These are phyloP conservation scores for Euplagia quadripunctaria DNA, from an alignment of 2,888 invertebrate species.

Conservation along the genomic window DNA sequence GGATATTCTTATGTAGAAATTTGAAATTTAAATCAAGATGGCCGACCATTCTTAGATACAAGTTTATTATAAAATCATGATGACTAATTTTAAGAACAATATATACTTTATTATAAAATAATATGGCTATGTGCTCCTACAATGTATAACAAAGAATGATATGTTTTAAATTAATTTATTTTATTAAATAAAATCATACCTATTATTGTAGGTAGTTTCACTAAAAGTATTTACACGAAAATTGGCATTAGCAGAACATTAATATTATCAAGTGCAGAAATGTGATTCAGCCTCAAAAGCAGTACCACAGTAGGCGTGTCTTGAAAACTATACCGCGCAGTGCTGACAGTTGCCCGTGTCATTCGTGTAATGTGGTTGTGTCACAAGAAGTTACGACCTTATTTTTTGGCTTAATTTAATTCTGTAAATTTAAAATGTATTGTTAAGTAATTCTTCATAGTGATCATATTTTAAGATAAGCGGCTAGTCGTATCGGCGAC, in stretches of 20 bases:
- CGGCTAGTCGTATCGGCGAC: too few species aligned
- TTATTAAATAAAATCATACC: constrained; percentile 11
- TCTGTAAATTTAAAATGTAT: too few species aligned
- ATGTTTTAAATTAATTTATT: constrained; percentile 21
- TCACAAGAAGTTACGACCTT: too few species aligned
- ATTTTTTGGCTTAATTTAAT: too few species aligned
- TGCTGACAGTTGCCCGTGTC: too few species aligned
- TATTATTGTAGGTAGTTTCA: neutral
- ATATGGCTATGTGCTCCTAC: constrained; percentile 11
- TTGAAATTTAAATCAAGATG: neutral
- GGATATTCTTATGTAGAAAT: neutral
- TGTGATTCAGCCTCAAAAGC: too few species aligned
- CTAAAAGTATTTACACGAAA: neutral
- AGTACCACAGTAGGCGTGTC: too few species aligned
- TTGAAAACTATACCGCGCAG: too few species aligned
- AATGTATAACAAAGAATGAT: constrained; percentile 20
- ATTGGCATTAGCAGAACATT: neutral
- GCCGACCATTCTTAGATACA: neutral
- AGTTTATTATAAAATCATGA: constrained; percentile 4
- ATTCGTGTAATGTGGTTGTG: too few species aligned
- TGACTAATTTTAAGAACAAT: constrained; percentile 2
- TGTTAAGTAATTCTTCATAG: too few species aligned
- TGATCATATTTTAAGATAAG: too few species aligned
- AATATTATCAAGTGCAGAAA: neutral
- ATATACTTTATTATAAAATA: constrained; percentile 12